Evolutionary conservation across 2,113 vertebrate genomes (phyloP), one percentile per base, ranked within the genome.

Genomic region (Ranitomeya variabilis): DNA sequence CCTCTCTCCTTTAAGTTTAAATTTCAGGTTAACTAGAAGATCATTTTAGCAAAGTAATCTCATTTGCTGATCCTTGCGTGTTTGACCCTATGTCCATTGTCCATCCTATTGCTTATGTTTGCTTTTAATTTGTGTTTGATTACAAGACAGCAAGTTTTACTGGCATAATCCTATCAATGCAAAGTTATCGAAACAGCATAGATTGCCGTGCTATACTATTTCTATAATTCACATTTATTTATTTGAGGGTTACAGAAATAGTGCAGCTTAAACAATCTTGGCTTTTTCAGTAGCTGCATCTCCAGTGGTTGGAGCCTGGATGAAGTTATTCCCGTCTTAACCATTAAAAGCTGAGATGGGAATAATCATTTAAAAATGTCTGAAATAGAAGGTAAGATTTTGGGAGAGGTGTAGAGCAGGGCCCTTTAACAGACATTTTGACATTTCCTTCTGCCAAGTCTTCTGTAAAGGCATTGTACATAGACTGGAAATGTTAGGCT

Each of bases 81-180:
- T 84, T 16, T 71, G 45, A 52, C 55, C 12, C 79, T 84, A 54
- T 84, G n/a, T 71, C 52, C 52, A 67, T 26, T 84, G 82, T 84
- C 64, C 73, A 76, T 84, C 60, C 23, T 81, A 10, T 51, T 77
- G 57, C 71, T 74, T 77, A 57, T 64, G 55, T 81, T 77, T 74
- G 73, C 73, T 52, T 52, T 21, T 76, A 21, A 19, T 52, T 60
- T 76, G 60, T 62, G 31, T 86, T 51, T 86, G 57, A 54, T 31
- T 45, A 59, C 16, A 84, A 54, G 52, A 54, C 21, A 55, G 74
- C 37, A 77, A 66, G 64, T 51, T 21, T 7, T 62, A 19, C 10
- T 62, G 7, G 26, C 57, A 76, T 7, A 21, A 76, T 19, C 18
- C 18, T 51, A 19, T 19, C 1, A 52, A 45, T 45, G 37, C 37